Conservation (phyloP, 53 echinoderm and acorn worm genomes). For the Temnopleurus reevesii region DNA sequence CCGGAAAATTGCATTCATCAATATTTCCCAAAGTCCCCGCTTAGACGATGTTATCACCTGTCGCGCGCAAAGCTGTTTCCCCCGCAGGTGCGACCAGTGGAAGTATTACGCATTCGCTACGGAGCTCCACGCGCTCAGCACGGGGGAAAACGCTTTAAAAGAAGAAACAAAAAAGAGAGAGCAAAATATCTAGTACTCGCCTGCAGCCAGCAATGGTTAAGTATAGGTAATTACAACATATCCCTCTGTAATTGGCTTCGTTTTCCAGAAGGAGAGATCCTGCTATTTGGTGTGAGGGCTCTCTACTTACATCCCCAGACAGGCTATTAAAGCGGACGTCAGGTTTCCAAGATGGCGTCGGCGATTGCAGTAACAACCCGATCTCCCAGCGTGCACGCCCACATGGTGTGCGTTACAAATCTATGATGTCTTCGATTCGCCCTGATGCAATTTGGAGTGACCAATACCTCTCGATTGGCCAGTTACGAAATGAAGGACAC, state of each 20-base stretch:
- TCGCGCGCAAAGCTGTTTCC: background rate
- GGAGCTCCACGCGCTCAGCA: background rate
- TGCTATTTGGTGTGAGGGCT: background rate
- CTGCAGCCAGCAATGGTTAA: constrained; percentile 16
- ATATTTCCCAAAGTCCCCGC: background rate
- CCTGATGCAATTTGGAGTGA: background rate
- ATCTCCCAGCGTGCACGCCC: background rate
- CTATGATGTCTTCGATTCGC: constrained; percentile 20
- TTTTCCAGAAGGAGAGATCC: background rate
- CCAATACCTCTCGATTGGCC: background rate
- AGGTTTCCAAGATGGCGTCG: background rate
- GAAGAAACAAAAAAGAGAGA: background rate
- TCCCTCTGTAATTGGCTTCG: constrained; percentile 42
- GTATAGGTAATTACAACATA: constrained; percentile 30
- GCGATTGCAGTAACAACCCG: background rate
- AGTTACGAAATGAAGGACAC: background rate
- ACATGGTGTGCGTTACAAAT: background rate
- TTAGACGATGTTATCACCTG: background rate
- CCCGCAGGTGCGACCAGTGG: background rate
- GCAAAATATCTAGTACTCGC: background rate
- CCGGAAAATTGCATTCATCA: background rate
- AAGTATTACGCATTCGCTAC: constrained; percentile 5
- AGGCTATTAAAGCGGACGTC: background rate
- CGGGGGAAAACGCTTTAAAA: background rate
- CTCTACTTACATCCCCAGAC: constrained; percentile 23